A percentile compares a stretch with the other conserved stretches of the same genome.
phyloP scores from a whole-genome alignment of 2,797 vertebrate species.

The Myiotriccus ornatus region DNA sequence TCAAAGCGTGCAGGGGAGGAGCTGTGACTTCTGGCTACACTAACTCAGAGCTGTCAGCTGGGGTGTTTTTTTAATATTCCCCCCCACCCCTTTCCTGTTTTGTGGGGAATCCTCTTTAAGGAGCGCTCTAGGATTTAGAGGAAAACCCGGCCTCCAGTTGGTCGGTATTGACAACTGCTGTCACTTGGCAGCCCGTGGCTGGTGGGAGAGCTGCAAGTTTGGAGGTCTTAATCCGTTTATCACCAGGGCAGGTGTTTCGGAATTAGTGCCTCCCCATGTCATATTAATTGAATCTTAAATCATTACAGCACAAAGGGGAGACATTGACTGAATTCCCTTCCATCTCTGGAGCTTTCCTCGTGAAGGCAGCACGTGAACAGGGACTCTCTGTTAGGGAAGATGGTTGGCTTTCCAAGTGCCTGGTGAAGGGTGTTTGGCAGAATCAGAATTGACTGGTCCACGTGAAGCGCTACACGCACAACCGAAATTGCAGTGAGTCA shows the following conservation, averaged over 20 bases:
- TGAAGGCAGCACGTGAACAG: slow-evolving; percentile 13
- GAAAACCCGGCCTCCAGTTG: neutral
- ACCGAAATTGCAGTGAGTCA: slow-evolving; percentile 34
- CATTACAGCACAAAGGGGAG: neutral
- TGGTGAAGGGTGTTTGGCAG: slow-evolving; percentile 19
- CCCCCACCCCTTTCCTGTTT: accelerated
- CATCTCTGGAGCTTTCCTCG: slow-evolving; percentile 5
- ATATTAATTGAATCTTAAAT: slow-evolving; percentile 43
- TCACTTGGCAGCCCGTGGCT: slow-evolving; percentile 1
- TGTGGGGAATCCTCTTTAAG: slow-evolving; percentile 5
- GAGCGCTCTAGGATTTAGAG: neutral
- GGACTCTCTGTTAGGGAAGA: neutral
- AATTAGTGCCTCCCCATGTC: neutral
- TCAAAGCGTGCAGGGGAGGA: neutral
- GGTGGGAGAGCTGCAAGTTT: neutral
- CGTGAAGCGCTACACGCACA: neutral
- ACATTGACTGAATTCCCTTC: slow-evolving; percentile 22
- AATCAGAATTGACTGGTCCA: slow-evolving; percentile 31
- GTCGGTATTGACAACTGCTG: slow-evolving; percentile 5
- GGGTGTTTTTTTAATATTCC: neutral
- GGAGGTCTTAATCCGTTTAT: slow-evolving; percentile 40
- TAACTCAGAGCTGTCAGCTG: neutral
- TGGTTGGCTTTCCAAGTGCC: slow-evolving; percentile 6
- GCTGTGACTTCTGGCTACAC: neutral
- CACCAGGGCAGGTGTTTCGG: neutral